These are phyloP conservation scores for Bombus affinis DNA, from an alignment of 1,140 invertebrate genomes.

Conservation along the genomic window DNA sequence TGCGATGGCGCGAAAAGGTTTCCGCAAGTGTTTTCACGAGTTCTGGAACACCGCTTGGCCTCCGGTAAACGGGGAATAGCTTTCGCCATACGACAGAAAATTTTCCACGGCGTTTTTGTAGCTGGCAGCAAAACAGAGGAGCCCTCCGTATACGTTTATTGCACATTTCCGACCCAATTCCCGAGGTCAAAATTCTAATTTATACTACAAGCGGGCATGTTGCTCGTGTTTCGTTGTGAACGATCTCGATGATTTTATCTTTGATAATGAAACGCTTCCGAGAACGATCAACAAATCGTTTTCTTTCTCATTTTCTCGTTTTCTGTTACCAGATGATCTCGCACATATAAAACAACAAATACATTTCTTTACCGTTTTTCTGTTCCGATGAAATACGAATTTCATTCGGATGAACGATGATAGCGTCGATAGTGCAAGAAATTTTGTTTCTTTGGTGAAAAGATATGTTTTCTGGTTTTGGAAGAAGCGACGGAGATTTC, in stretches of 20 bases:
- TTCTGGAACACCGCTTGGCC: neutral
- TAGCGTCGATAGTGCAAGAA: neutral
- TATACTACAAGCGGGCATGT: neutral
- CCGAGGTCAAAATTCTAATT: slow-evolving; percentile 48
- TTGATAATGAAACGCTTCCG: slow-evolving; percentile 14
- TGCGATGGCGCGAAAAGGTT: neutral
- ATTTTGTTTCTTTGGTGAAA: neutral
- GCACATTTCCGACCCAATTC: slow-evolving; percentile 56
- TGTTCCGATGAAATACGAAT: neutral
- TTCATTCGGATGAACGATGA: neutral
- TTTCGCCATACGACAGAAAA: slow-evolving; percentile 18
- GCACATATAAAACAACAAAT: neutral
- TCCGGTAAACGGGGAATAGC: neutral
- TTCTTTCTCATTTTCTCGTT: no score
- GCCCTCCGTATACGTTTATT: slow-evolving; percentile 51
- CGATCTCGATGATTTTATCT: slow-evolving; percentile 14
- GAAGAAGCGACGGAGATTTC: neutral
- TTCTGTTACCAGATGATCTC: neutral
- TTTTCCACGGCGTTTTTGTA: slow-evolving; percentile 41
- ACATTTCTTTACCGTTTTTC: neutral
- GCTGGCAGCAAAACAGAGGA: slow-evolving; percentile 12
- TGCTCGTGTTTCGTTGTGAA: slow-evolving; percentile 19
- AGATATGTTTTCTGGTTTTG: neutral
- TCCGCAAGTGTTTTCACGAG: neutral
- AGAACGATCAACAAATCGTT: neutral